phyloP scores from a whole-genome alignment of 2,888 invertebrate genomes.

The Epicampocera succincta region DNA sequence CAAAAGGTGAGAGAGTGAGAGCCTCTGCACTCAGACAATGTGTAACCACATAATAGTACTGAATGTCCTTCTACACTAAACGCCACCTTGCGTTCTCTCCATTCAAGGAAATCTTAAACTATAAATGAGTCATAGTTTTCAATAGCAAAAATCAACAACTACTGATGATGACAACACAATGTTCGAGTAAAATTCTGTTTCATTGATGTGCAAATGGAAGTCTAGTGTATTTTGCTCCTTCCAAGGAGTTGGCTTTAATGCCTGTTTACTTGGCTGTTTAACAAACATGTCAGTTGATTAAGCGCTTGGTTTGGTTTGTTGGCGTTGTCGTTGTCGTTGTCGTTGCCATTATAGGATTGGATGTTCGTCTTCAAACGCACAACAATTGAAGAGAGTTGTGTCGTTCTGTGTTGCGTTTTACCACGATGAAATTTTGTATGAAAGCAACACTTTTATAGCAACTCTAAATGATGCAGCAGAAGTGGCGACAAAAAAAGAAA shows the following conservation, averaged over 20 bases:
- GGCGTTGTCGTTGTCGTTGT: background rate
- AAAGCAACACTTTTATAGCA: slow-evolving; percentile 36
- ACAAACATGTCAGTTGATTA: slow-evolving; percentile 26
- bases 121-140: slow-evolving; percentile 65
- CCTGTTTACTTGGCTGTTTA: slow-evolving; percentile 2
- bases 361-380: background rate
- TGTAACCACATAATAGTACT: slow-evolving; percentile 17
- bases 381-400: slow-evolving; percentile 29
- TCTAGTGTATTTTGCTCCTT: background rate
- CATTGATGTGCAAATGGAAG: slow-evolving; percentile 44
- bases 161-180: slow-evolving; percentile 50
- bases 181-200: slow-evolving; percentile 21
- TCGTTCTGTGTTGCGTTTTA: slow-evolving; percentile 15
- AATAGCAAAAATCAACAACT: slow-evolving; percentile 62
- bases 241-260: slow-evolving; percentile 15
- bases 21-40: background rate
- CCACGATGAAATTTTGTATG: slow-evolving; percentile 51
- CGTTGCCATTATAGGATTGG: background rate
- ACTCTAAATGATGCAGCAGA: slow-evolving; percentile 25
- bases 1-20: slow-evolving; percentile 23
- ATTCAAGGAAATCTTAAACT: slow-evolving; percentile 47
- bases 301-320: background rate
- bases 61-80: background rate
- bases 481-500: slow-evolving; percentile 12
- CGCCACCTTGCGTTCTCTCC: background rate